phyloP scores from a whole-genome alignment of 2,113 vertebrate species.

The Apodemus speciosus region DNA sequence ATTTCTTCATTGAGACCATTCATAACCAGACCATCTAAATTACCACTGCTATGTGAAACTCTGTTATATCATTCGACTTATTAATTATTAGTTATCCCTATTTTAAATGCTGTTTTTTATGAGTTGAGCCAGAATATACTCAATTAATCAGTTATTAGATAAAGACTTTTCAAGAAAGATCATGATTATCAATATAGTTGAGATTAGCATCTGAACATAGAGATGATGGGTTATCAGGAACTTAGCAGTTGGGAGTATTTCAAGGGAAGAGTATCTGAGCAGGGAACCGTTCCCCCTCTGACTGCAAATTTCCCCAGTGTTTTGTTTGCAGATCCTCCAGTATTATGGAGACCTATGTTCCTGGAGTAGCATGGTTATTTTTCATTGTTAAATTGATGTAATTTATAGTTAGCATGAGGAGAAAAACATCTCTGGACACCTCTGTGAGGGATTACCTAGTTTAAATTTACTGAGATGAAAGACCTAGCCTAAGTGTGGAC shows the following conservation, averaged over 20 bases:
- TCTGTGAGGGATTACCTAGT: background rate
- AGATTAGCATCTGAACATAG: background rate
- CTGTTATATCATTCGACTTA: background rate
- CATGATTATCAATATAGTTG: background rate
- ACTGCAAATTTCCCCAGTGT: background rate
- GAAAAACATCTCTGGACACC: background rate
- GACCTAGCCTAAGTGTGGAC: background rate
- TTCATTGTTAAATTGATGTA: background rate
- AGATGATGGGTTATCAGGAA: background rate
- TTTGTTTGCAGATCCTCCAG: background rate
- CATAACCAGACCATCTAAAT: conserved; percentile 4
- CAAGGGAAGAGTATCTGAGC: background rate
- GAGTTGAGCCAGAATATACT: background rate
- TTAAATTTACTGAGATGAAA: background rate
- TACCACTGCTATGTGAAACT: background rate
- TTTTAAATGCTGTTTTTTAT: conserved; percentile 12
- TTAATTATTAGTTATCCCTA: conserved; percentile 9
- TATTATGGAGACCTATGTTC: background rate
- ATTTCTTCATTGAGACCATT: background rate
- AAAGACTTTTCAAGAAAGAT: background rate
- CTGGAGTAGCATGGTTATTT: background rate
- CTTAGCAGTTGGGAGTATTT: background rate
- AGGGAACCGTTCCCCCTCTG: background rate
- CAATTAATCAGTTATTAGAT: background rate
- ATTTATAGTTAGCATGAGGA: background rate